These are phyloP conservation scores for Oligia latruncula DNA, from an alignment of 2,888 invertebrate species.

Conservation along the genomic window DNA sequence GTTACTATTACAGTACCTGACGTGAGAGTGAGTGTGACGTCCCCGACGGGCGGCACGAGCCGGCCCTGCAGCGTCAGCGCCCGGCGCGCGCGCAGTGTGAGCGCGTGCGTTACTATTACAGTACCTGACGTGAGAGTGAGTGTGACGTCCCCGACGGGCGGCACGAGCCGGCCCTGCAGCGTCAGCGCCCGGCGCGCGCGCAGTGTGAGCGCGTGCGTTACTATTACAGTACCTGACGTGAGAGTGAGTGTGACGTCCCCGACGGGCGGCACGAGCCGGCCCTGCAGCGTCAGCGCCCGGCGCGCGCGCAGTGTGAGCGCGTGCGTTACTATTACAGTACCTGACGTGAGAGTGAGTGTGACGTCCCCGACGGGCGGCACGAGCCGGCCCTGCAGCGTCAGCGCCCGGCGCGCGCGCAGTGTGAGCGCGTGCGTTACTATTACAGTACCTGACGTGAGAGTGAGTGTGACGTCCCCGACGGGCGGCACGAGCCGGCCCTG, in stretches of 20 bases:
- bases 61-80: conserved; percentile 92
- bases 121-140: conserved; percentile 83
- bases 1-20: conserved; percentile 15
- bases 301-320: conserved; percentile 91
- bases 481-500: conserved; percentile 92
- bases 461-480: conserved; percentile 91
- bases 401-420: conserved; percentile 91
- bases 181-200: conserved; percentile 92
- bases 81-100: conserved; percentile 90
- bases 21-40: conserved; percentile 89
- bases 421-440: conserved; percentile 82
- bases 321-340: conserved; percentile 5
- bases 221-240: conserved; percentile 51
- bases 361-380: conserved; percentile 92
- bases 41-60: conserved; percentile 91
- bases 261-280: conserved; percentile 92
- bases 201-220: conserved; percentile 88
- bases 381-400: conserved; percentile 91
- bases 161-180: conserved; percentile 91
- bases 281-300: conserved; percentile 92
- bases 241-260: conserved; percentile 90
- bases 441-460: conserved; percentile 73
- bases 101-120: conserved; percentile 75
- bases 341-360: conserved; percentile 85
- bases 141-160: conserved; percentile 91